These are phyloP conservation scores for Somateria mollissima DNA, from an alignment of 2,797 vertebrate genomes.

Conservation along the genomic window DNA sequence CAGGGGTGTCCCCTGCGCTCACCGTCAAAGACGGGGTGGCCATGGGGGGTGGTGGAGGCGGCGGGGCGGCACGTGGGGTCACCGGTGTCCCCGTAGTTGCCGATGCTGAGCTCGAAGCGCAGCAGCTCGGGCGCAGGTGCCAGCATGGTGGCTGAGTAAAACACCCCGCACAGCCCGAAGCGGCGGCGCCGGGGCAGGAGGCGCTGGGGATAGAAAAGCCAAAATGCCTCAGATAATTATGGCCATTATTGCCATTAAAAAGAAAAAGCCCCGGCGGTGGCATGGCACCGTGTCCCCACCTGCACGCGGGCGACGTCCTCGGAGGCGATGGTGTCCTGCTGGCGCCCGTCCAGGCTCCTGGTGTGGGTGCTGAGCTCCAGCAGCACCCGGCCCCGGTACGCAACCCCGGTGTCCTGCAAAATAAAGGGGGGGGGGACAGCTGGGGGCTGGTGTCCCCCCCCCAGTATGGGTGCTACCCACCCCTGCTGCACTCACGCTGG, in stretches of 20 bases:
- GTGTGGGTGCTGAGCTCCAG: conserved; percentile 67
- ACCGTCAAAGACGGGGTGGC: conserved; percentile 69
- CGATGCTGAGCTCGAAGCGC: conserved; percentile 78
- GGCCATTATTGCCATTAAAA: too few relatives aligned
- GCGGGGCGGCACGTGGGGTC: conserved; percentile 71
- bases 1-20: background rate
- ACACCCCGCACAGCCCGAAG: conserved; percentile 74
- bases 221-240: rapidly evolving
- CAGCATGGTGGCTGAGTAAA: conserved; percentile 78
- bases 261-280: background rate
- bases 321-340: background rate
- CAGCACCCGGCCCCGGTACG: conserved; percentile 74
- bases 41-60: conserved; percentile 64
- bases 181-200: conserved; percentile 31
- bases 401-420: background rate
- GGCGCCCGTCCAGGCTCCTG: background rate
- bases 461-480: rapidly evolving
- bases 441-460: background rate
- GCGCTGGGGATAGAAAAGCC: background rate
- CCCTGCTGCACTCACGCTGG: background rate
- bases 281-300: conserved; percentile 6
- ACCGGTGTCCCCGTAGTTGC: conserved; percentile 69
- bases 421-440: rapidly evolving
- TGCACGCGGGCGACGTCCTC: conserved; percentile 22
- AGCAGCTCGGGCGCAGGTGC: conserved; percentile 57